Evolutionary conservation across 2,888 invertebrate species (phyloP), one percentile per base, ranked within the genome.

Genomic region (Xanthia icteritia): DNA sequence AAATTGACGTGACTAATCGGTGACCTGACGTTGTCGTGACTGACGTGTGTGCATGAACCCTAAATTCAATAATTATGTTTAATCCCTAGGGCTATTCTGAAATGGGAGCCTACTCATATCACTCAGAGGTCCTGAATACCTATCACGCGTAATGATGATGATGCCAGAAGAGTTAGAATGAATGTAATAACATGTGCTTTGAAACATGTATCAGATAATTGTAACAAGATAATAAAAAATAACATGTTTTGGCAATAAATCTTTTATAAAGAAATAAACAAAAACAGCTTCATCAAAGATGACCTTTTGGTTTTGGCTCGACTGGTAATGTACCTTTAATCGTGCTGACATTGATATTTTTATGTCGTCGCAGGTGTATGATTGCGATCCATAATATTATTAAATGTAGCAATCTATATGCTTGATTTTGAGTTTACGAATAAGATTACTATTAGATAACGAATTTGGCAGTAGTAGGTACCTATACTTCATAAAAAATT

Each of bases 181-280:
- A 75, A n/a, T 42, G 3, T 9, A 17, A 39, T 42, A 54, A 65
- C 42, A 69, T 70, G n/a, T 51, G 61, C 1, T 67, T 75, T 56
- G 5, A 39, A 79, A 75, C 80, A 60, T 39, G 75, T 65, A 23
- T 54, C 13, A 72, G 36, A 48, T 75, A 66, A 66, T 74, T 13
- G 48, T 63, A 80, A 70, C 56, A 71, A 45, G 13, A 0, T 51
- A 75, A 66, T 67, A 31, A 31, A 66, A 75, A 76, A 27, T 45
- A 54, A 20, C 31, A 15, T n/a, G 61, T 75, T 76, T 75, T 66
- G 56, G 9, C 20, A 39, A 48, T 77, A 56, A 69, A 69, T 81
- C 60, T 64, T 75, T 4, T n/a, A 60, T n/a, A 45, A 58, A 20
- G 17, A 48, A 79, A 66, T 36, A 56, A 81, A 61, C 23, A 81